Conservation (phyloP, 2,888 invertebrate genomes). For the Tridacna gigas region DNA sequence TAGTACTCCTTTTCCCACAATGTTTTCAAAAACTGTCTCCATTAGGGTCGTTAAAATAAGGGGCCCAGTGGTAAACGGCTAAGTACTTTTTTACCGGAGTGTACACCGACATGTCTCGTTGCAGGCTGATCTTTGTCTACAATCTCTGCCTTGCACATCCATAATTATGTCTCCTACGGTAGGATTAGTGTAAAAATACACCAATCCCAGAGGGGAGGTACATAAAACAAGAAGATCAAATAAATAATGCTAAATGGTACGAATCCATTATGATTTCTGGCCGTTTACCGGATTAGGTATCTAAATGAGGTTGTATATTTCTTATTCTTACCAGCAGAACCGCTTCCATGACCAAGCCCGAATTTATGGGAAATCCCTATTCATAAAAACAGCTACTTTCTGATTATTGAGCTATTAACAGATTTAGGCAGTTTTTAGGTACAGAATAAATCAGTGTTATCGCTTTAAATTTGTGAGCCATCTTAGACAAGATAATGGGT, state of each 20-base stretch:
- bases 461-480: conserved; percentile 28
- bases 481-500: conserved; percentile 23
- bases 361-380: conserved; percentile 21
- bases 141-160: no score
- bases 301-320: neutral
- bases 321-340: neutral
- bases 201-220: no score
- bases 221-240: neutral
- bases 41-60: neutral
- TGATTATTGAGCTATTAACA: conserved; percentile 24
- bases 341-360: conserved; percentile 2
- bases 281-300: neutral
- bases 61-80: neutral
- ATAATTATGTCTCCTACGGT: no score
- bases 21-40: neutral
- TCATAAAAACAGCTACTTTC: conserved; percentile 16
- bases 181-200: neutral
- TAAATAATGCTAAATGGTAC: neutral
- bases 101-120: no score
- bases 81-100: neutral
- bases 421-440: conserved; percentile 22
- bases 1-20: conserved; percentile 11
- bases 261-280: conserved; percentile 8
- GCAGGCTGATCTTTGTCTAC: no score
- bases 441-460: conserved; percentile 24